Evolutionary conservation across 2,888 invertebrate genomes (phyloP).

Genomic region (Altica lythri): DNA sequence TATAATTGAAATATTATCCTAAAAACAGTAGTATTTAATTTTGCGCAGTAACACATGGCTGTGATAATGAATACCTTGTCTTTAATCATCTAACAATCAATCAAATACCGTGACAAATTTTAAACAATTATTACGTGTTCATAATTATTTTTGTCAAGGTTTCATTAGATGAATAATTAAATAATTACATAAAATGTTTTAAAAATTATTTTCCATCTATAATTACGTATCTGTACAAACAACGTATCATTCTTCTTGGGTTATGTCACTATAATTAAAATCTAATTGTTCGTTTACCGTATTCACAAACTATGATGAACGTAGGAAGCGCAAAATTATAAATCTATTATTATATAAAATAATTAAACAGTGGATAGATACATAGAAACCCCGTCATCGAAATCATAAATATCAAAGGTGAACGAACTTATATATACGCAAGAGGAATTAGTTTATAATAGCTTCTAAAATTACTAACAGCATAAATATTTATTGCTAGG

Average conservation of each 20-base stretch:
- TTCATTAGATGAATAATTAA: constrained; percentile 41
- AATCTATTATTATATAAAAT: constrained; percentile 23
- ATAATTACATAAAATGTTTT: constrained; percentile 35
- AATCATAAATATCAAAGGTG: constrained; percentile 16
- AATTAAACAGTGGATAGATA: constrained; percentile 19
- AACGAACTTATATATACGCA: constrained; percentile 15
- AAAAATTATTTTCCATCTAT: constrained; percentile 37
- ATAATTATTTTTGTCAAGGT: constrained; percentile 39
- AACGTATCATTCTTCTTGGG: constrained; percentile 27
- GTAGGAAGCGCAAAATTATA: constrained; percentile 21
- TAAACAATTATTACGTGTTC: constrained; percentile 33
- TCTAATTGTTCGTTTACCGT: constrained; percentile 28
- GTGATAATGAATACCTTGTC: constrained; percentile 6
- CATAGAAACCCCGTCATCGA: constrained; percentile 6
- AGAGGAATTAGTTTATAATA: too few species aligned
- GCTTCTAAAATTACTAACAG: too few species aligned
- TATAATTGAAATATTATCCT: too few species aligned
- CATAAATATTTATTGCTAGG: too few species aligned
- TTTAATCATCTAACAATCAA: constrained; percentile 13
- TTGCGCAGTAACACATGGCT: constrained; percentile 1
- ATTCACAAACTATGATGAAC: constrained; percentile 16
- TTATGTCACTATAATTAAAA: constrained; percentile 34
- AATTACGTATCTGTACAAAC: constrained; percentile 32
- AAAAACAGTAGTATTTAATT: too few species aligned
- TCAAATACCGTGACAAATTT: constrained; percentile 30